Evolutionary conservation across 2,113 vertebrate species (phyloP).

Genomic region (Leptosomus discolor): DNA sequence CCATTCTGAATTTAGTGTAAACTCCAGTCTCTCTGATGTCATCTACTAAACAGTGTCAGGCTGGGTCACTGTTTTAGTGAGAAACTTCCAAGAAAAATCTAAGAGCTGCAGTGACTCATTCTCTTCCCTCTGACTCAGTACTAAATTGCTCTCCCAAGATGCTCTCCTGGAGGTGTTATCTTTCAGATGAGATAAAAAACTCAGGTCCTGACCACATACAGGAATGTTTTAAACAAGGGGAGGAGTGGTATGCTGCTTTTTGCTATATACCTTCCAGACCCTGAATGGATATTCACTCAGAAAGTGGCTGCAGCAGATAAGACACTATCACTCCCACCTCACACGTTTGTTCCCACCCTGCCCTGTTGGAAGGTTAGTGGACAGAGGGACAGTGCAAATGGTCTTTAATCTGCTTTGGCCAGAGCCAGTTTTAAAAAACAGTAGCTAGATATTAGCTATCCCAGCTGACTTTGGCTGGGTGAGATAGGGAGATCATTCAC

Average conservation of each 20-base stretch:
- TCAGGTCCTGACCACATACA: background rate
- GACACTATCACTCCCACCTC: background rate
- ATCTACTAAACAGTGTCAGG: slow-evolving; percentile 37
- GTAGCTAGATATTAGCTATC: background rate
- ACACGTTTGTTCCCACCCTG: background rate
- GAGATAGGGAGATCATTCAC: background rate
- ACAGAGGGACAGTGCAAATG: background rate
- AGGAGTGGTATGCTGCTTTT: background rate
- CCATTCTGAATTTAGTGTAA: background rate
- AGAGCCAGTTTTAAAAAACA: background rate
- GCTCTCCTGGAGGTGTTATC: slow-evolving; percentile 50
- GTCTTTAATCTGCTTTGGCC: background rate
- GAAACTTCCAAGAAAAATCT: slow-evolving; percentile 65
- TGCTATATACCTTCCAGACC: background rate
- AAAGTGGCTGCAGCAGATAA: background rate
- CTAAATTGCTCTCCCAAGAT: slow-evolving; percentile 54
- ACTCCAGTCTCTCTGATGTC: slow-evolving; percentile 12
- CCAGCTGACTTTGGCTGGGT: background rate
- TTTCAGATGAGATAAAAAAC: slow-evolving; percentile 13
- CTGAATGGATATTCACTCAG: background rate
- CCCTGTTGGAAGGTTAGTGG: background rate
- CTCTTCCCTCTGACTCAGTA: slow-evolving; percentile 60
- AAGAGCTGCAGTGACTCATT: slow-evolving; percentile 46
- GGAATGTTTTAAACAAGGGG: background rate
- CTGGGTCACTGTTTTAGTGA: slow-evolving; percentile 38